Evolutionary conservation across 2,888 invertebrate species (phyloP), one percentile per base, ranked within the genome.

Genomic region (Cremastinae sp.): DNA sequence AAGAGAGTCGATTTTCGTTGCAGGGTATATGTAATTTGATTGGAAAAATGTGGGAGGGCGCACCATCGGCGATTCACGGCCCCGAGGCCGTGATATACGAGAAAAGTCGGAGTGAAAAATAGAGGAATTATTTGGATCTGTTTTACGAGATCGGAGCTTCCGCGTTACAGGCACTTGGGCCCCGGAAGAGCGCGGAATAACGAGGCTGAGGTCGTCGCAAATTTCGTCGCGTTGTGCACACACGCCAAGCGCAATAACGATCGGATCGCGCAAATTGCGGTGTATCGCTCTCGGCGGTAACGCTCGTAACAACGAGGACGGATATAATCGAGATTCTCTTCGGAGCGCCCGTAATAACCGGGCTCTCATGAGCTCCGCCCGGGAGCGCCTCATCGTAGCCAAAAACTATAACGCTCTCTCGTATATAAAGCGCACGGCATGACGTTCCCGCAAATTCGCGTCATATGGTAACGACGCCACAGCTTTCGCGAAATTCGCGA

Each of bases 361-460:
- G 28, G 28, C 28, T 28, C 28, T 28, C 28, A 28, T 28, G 28
- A 28, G 28, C 28, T 28, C 28, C 45, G 51, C 51, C 38, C 53
- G 34, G 41, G 70, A 34, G 61, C 58, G 71, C 56, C 65, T 69
- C n/a, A n/a, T n/a, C 58, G 62, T 12, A 36, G 64, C 78, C 84
- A 34, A 83, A 84, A 85, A 83, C 83, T 83, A 83, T 85, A 84
- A 85, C 81, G 79, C 56, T 14, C 81, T 83, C 82, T 82, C 82
- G 82, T 83, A 80, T 84, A 84, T 86, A 84, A 85, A 87, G 84
- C 84, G 84, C 82, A 73, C 73, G 80, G 82, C 83, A 83, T 80
- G 81, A 82, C 83, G 82, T 83, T 81, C 82, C 83, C 83, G 76
- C 84, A 61, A 74, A 69, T 80, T 79, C 80, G 79, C 84, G 84